Conservation (phyloP, 2,797 vertebrate species). For the Valencia hispanica region DNA sequence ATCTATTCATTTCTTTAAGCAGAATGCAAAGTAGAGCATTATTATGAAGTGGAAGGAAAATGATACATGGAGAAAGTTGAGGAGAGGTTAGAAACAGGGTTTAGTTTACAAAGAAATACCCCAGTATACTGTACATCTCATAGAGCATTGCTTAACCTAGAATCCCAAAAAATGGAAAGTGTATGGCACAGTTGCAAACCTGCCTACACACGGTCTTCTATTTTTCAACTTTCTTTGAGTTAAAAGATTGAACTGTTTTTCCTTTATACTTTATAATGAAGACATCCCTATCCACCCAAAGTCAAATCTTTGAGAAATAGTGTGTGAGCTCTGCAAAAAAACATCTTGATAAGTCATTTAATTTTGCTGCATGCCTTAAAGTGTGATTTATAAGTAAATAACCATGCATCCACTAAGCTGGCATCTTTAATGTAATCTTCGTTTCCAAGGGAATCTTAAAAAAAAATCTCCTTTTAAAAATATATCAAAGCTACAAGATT, state of each 20-base stretch:
- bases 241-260: neutral
- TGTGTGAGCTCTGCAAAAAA: slow-evolving; percentile 23
- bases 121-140: neutral
- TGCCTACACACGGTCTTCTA: neutral
- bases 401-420: slow-evolving; percentile 10
- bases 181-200: neutral
- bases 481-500: slow-evolving; percentile 51
- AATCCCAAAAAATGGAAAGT: too few relatives aligned
- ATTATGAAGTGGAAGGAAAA: neutral
- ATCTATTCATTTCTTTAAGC: too few relatives aligned
- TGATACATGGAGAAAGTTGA: neutral
- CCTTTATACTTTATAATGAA: neutral
- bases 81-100: neutral
- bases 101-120: neutral
- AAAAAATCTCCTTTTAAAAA: slow-evolving; percentile 49
- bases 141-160: neutral
- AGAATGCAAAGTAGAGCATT: too few relatives aligned
- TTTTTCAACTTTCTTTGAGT: neutral
- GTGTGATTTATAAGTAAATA: slow-evolving; percentile 47
- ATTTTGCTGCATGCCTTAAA: slow-evolving; percentile 37
- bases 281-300: neutral
- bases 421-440: slow-evolving; percentile 35
- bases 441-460: slow-evolving; percentile 22
- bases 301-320: slow-evolving; percentile 14
- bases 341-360: slow-evolving; percentile 42